Evolutionary conservation across 2,113 vertebrate species (phyloP).

Genomic region (Todiramphus saurophagus): DNA sequence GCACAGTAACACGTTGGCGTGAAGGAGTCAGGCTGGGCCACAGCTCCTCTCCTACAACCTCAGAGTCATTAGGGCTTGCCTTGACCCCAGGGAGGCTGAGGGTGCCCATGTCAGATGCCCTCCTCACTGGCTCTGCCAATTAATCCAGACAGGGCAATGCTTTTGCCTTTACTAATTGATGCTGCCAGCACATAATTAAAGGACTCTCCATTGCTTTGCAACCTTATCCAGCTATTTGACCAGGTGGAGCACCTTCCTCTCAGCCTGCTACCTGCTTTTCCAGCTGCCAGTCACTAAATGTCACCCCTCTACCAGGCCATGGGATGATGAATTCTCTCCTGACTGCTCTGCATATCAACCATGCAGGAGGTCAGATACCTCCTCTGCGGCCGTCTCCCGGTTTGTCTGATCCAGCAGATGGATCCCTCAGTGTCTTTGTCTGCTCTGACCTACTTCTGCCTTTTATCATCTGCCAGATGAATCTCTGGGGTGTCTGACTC

Average conservation of each 20-base stretch:
- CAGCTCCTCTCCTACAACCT: background rate
- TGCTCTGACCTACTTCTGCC: background rate
- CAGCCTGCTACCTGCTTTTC: background rate
- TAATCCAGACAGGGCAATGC: background rate
- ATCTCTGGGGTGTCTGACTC: background rate
- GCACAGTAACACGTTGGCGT: fast-evolving
- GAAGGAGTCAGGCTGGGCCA: background rate
- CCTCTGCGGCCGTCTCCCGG: fast-evolving
- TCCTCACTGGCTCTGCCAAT: conserved; percentile 17
- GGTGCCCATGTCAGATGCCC: background rate
- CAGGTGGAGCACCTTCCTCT: background rate
- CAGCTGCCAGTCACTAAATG: background rate
- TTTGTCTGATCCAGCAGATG: background rate
- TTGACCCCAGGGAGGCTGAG: background rate
- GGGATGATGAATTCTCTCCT: background rate
- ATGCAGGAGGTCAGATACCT: background rate
- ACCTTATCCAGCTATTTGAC: background rate
- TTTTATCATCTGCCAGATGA: background rate
- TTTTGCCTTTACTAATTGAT: conserved; percentile 21
- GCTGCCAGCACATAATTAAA: conserved; percentile 10
- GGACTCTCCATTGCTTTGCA: background rate
- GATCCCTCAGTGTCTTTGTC: background rate
- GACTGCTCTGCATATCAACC: background rate
- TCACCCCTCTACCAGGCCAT: background rate
- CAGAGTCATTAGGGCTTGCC: background rate